Conservation (phyloP, 2,888 invertebrate genomes). For the Dasysyrphus tricinctus region DNA sequence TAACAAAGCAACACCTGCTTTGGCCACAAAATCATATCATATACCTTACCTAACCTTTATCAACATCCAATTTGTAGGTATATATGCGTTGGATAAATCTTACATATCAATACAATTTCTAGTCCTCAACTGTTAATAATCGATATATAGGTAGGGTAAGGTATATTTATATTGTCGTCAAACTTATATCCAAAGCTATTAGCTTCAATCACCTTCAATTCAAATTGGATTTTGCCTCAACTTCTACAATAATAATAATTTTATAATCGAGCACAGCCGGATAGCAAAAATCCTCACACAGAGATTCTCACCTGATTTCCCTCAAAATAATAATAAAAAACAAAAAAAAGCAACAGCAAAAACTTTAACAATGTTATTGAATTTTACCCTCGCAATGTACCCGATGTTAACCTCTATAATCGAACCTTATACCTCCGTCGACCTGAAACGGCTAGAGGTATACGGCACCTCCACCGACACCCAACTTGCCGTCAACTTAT, state of each 20-base stretch:
- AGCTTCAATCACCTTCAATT: conserved; percentile 22
- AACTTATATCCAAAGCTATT: conserved; percentile 32
- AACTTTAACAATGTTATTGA: conserved; percentile 14
- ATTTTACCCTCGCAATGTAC: background rate
- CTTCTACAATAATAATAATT: conserved; percentile 38
- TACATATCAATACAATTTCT: background rate
- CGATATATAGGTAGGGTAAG: background rate
- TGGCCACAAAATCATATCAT: background rate
- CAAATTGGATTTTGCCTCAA: conserved; percentile 27
- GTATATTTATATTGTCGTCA: conserved; percentile 6
- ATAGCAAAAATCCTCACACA: conserved; percentile 19
- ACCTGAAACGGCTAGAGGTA: background rate
- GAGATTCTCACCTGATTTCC: conserved; percentile 24
- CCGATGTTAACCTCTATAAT: conserved; percentile 13
- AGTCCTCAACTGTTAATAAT: background rate
- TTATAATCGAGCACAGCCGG: conserved; percentile 38
- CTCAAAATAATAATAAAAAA: conserved; percentile 1
- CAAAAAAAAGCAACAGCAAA: conserved; percentile 1
- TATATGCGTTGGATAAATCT: background rate
- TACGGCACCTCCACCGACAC: conserved; percentile 15
- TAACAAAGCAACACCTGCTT: background rate
- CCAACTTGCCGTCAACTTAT: conserved; percentile 45
- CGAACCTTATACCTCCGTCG: background rate
- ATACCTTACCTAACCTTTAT: background rate
- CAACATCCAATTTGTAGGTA: background rate